Evolutionary conservation across 2,888 invertebrate species (phyloP).

Genomic region (Drosophila fungiperda): DNA sequence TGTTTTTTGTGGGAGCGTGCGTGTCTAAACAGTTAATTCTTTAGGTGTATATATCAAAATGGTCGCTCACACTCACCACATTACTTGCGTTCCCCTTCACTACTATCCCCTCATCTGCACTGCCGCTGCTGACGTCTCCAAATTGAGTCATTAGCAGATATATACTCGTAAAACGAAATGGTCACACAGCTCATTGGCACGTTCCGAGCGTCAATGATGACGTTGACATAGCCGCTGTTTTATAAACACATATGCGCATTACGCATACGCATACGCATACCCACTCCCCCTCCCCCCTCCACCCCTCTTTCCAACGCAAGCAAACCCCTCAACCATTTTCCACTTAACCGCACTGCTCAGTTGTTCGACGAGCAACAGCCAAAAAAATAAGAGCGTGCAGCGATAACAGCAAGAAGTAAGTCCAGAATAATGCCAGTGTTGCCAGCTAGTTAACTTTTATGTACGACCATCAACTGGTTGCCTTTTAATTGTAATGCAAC

Average conservation of each 20-base stretch:
- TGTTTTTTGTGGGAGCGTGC: conserved; percentile 28
- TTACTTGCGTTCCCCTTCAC: background rate
- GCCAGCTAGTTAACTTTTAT: conserved; percentile 33
- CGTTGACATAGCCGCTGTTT: conserved; percentile 34
- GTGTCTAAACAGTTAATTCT: conserved; percentile 59
- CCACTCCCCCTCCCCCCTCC: background rate
- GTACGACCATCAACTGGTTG: conserved; percentile 22
- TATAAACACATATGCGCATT: conserved; percentile 54
- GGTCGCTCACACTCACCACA: background rate
- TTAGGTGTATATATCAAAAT: conserved; percentile 35
- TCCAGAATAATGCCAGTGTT: conserved; percentile 9
- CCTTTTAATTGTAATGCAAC: conserved; percentile 29
- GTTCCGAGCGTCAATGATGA: conserved; percentile 53
- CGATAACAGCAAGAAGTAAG: conserved; percentile 14
- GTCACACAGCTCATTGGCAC: conserved; percentile 76
- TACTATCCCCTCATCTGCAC: background rate
- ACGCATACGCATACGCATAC: conserved; percentile 55
- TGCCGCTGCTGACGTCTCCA: conserved; percentile 48
- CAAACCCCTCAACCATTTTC: background rate
- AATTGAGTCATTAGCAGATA: conserved; percentile 78
- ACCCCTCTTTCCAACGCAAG: background rate
- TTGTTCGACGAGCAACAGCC: background rate
- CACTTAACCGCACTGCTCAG: background rate
- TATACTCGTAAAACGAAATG: conserved; percentile 68
- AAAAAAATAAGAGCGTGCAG: conserved; percentile 12